phyloP scores from a whole-genome alignment of 2,888 invertebrate species.

The Elmis aenea region DNA sequence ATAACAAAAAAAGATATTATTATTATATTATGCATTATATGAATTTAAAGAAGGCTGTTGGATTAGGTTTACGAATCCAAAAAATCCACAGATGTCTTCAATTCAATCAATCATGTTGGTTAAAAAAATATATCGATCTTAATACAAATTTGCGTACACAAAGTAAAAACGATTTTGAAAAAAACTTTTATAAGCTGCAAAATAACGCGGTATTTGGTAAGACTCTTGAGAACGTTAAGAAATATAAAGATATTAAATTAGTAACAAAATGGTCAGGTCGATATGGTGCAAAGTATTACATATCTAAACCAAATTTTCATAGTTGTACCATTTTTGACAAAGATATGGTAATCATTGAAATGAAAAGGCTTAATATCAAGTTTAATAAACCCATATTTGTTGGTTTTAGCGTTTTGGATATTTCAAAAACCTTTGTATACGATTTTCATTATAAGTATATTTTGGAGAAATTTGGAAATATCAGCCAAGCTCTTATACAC shows the following conservation, averaged over 20 bases:
- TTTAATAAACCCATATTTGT: slow-evolving; percentile 26
- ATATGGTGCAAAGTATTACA: slow-evolving; percentile 19
- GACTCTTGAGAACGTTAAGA: slow-evolving; percentile 7
- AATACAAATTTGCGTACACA: slow-evolving; percentile 36
- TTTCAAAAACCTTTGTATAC: slow-evolving; percentile 22
- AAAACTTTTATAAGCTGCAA: slow-evolving; percentile 12
- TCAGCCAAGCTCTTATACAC: slow-evolving; percentile 24
- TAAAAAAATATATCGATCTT: slow-evolving; percentile 39
- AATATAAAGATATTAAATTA: slow-evolving; percentile 33
- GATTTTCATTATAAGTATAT: slow-evolving; percentile 28
- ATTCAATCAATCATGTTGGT: slow-evolving; percentile 39
- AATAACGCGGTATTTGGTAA: slow-evolving; percentile 5
- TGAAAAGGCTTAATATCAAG: slow-evolving; percentile 14
- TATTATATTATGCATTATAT: slow-evolving; percentile 31
- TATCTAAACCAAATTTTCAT: slow-evolving; percentile 16
- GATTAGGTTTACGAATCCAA: slow-evolving; percentile 26
- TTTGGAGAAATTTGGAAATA: slow-evolving; percentile 11
- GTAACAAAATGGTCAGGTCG: slow-evolving; percentile 25
- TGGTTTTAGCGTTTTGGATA: slow-evolving; percentile 22
- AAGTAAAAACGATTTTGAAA: slow-evolving; percentile 22
- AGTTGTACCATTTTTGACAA: slow-evolving; percentile 10
- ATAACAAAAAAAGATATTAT: slow-evolving; percentile 17
- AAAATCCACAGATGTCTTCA: slow-evolving; percentile 35
- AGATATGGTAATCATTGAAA: slow-evolving; percentile 12
- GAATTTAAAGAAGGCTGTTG: slow-evolving; percentile 29